phyloP scores from a whole-genome alignment of 2,113 vertebrate genomes.

The Anoplopoma fimbria region DNA sequence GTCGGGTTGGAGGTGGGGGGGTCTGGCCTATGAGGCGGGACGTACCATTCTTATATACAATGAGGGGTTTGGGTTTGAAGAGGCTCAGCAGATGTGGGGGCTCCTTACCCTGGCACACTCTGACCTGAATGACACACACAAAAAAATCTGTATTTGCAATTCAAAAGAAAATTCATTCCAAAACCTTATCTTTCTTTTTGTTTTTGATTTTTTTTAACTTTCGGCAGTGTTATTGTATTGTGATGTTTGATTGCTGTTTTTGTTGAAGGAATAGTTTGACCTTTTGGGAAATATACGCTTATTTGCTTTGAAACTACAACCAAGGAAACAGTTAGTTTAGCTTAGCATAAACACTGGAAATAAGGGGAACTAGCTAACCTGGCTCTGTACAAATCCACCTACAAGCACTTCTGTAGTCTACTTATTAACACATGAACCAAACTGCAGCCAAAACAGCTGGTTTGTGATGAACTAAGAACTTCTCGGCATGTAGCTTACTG shows the following conservation, averaged over 20 bases:
- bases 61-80: constrained; percentile 90
- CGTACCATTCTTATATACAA: constrained; percentile 91
- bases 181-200: background rate
- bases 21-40: constrained; percentile 85
- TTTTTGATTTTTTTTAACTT: background rate
- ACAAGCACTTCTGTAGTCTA: background rate
- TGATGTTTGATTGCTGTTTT: background rate
- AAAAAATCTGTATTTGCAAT: no score
- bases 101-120: constrained; percentile 93
- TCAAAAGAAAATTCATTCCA: no score
- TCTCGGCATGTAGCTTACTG: background rate
- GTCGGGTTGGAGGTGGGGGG: constrained; percentile 72
- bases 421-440: background rate
- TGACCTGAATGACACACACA: constrained; percentile 66
- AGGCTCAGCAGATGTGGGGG: constrained; percentile 90
- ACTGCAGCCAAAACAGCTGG: background rate
- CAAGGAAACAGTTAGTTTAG: no score
- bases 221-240: background rate
- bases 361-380: no score
- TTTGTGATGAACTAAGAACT: background rate
- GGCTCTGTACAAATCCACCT: background rate
- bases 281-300: no score
- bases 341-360: no score
- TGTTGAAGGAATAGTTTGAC: no score
- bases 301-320: no score